Percentiles rank a stretch among this genome's conserved stretches.
phyloP scores from a whole-genome alignment of 2,888 invertebrate genomes.

The Tetragnatha montana region DNA sequence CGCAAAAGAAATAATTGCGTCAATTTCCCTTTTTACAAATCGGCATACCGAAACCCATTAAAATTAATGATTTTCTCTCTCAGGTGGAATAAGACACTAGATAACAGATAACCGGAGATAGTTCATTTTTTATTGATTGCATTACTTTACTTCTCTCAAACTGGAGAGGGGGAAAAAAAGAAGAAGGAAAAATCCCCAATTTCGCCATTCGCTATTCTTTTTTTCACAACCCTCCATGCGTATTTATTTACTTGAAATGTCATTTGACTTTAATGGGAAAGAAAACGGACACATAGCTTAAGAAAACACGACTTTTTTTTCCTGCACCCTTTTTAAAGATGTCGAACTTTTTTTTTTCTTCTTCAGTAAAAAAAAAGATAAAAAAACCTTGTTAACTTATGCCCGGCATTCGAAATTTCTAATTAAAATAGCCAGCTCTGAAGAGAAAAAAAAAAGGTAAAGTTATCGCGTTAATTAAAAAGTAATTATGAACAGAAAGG shows the following conservation, averaged over 20 bases:
- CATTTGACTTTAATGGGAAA: constrained; percentile 64
- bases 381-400: constrained; percentile 27
- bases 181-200: constrained; percentile 34
- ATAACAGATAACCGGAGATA: constrained; percentile 53
- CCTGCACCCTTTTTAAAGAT: background rate
- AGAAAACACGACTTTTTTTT: constrained; percentile 31
- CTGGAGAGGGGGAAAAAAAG: constrained; percentile 2
- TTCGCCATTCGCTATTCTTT: constrained; percentile 28
- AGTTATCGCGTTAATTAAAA: constrained; percentile 69
- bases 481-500: constrained; percentile 62
- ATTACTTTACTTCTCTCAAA: constrained; percentile 51
- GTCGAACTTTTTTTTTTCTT: too few relatives aligned
- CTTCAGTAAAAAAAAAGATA: background rate
- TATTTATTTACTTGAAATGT: constrained; percentile 62
- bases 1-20: constrained; percentile 66
- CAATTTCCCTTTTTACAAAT: constrained; percentile 67
- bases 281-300: constrained; percentile 56
- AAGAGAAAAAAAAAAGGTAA: too few relatives aligned
- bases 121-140: constrained; percentile 68
- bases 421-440: constrained; percentile 62
- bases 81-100: constrained; percentile 61
- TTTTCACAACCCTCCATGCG: background rate
- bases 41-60: constrained; percentile 65
- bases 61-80: constrained; percentile 65
- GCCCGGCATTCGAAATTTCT: constrained; percentile 62